Conservation (phyloP, 2,888 invertebrate genomes). For the Artemia sinica region DNA sequence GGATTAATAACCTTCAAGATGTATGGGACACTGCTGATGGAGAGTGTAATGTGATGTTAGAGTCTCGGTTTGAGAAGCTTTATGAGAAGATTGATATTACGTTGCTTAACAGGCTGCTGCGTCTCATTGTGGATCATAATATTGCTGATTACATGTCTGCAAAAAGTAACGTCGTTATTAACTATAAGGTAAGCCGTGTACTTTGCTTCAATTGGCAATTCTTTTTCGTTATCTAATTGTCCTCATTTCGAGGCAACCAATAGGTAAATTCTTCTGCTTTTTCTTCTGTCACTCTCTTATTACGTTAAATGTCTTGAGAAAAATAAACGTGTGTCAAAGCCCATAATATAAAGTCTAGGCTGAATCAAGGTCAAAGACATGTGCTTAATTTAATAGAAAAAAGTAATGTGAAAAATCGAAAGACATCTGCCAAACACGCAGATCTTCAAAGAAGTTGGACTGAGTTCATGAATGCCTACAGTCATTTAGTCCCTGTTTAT, state of each 20-base stretch:
- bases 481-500: slow-evolving; percentile 94
- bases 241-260: no score
- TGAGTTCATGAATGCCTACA: slow-evolving; percentile 99
- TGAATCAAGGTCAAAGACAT: slow-evolving; percentile 97
- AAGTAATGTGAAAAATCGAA: slow-evolving; percentile 92
- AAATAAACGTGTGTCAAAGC: slow-evolving; percentile 40
- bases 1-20: slow-evolving; percentile 88
- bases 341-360: slow-evolving; percentile 85
- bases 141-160: slow-evolving; percentile 99
- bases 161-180: slow-evolving; percentile 99
- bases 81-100: slow-evolving; percentile 99
- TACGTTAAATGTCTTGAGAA: no score
- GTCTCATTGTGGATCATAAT: slow-evolving; percentile 97
- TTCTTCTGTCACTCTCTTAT: no score
- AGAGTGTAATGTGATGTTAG: slow-evolving; percentile 92
- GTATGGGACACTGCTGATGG: slow-evolving; percentile 98
- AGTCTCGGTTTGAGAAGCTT: slow-evolving; percentile 93
- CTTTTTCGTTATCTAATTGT: no score
- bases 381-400: slow-evolving; percentile 97
- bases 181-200: slow-evolving; percentile 56
- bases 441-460: no score
- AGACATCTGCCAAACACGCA: slow-evolving; percentile 94
- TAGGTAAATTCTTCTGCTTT: no score
- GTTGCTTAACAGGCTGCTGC: slow-evolving; percentile 77
- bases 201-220: no score